Conservation (phyloP, 2,113 vertebrate species). For the Cercocebus atys region DNA sequence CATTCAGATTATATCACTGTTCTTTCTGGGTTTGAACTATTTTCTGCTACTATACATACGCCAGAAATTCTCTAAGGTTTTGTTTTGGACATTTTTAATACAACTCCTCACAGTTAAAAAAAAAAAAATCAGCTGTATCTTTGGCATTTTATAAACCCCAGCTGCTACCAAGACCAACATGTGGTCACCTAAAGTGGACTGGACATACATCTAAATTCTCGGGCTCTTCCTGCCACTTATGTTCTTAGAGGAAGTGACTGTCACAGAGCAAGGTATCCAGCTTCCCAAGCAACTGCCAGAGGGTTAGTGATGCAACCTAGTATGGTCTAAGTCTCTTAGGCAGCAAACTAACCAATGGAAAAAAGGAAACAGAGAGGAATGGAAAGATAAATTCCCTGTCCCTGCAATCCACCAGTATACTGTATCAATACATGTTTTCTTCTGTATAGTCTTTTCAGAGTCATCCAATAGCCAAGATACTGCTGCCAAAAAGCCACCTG, state of each 20-base stretch:
- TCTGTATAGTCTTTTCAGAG: not conserved
- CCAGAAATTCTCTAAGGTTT: not conserved
- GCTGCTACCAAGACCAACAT: not conserved
- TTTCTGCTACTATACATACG: not conserved
- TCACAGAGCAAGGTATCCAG: not conserved
- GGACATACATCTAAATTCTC: not conserved
- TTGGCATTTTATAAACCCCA: not conserved
- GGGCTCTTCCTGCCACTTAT: not conserved
- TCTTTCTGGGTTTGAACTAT: not conserved
- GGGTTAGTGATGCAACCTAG: not conserved
- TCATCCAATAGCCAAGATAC: not conserved
- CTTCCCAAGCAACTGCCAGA: not conserved
- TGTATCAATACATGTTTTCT: not conserved
- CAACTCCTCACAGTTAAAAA: not conserved
- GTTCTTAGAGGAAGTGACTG: not conserved
- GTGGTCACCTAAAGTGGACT: not conserved
- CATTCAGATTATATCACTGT: not conserved
- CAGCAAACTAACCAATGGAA: not conserved
- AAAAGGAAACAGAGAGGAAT: not conserved
- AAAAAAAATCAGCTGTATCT: not conserved
- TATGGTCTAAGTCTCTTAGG: not conserved
- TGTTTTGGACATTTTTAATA: not conserved
- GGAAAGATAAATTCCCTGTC: not conserved
- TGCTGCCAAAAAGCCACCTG: not conserved
- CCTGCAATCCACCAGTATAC: not conserved